Base-by-base conservation (phyloP, 2,797 vertebrate species). In the Sebastolobus altivelis region DNA sequence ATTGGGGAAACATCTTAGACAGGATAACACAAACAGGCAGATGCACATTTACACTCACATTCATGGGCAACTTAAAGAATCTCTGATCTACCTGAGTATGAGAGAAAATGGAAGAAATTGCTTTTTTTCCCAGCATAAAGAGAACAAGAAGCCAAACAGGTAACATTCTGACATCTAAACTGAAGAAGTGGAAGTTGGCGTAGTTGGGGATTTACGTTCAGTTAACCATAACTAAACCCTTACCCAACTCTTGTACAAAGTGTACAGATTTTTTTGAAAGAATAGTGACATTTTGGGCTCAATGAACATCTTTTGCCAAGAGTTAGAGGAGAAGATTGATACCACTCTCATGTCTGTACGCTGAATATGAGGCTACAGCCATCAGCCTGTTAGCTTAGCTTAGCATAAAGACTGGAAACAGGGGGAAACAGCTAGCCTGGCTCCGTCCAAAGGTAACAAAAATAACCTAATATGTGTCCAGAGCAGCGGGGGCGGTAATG, bases 21-120 rank as follows among this genome's bases (percentile, higher is more conserved):
- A 54, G 56, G 11, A 27, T 56, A 8, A 74, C 38, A 43, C 60
- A 62, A n/a, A 80, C 46, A 6, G 65, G 75, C 27, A 68, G 55
- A 68, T 55, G 25, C 74, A 52, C 43, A 40, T 66, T 52, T 13
- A 49, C 56, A 35, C n/a, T 13, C 33, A 14, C 11, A 8, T 58
- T 58, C 22, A 56, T 6, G 9, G n/a, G 61, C 33, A 38, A 43
- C 16, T 27, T 65, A 8, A 62, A 37, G 25, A 62, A 33, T 62
- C 11, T 22, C 33, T 37, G 33, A 63, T 40, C 35, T 40, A 40
- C 60, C 18, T 8, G 18, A 49, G 43, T 18, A 46, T 46, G 43
- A 46, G 43, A 43, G 40, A 43, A 37, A 37, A 37, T n/a, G 2
- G 35, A 62, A 37, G 11, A 65, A n/a, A 63, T 12, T 9, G n/a